Evolutionary conservation across 2,113 vertebrate genomes (phyloP).

Genomic region (Ceyx melanurus): DNA sequence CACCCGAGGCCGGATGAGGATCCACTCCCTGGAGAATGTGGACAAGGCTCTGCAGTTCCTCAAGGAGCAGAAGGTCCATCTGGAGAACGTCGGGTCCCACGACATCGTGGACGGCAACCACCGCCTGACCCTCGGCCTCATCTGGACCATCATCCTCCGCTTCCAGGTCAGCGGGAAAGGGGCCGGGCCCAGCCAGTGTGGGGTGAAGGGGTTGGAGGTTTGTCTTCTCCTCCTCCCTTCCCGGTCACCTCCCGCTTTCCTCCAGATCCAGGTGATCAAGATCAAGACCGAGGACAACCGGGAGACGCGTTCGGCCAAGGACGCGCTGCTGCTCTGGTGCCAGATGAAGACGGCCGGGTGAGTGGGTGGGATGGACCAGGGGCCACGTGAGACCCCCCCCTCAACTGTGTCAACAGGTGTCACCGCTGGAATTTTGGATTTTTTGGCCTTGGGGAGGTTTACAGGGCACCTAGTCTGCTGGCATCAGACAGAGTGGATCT

Average conservation of each 20-base stretch:
- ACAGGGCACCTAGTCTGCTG: too few species aligned
- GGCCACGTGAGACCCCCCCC: neutral
- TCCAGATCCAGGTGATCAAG: constrained; percentile 93
- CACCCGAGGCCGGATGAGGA: constrained; percentile 90
- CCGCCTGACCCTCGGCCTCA: constrained; percentile 89
- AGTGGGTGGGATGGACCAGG: neutral
- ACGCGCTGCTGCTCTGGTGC: constrained; percentile 88
- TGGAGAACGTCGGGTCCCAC: constrained; percentile 94
- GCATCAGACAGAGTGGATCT: too few species aligned
- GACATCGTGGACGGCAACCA: constrained; percentile 96
- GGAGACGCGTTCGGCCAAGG: constrained; percentile 90
- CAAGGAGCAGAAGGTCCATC: constrained; percentile 92
- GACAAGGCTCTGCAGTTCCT: constrained; percentile 95
- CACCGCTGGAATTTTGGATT: too few species aligned
- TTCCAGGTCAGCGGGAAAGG: constrained; percentile 79
- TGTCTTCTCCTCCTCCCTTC: too few species aligned
- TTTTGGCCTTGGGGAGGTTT: too few species aligned
- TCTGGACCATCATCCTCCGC: constrained; percentile 95
- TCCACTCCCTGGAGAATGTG: constrained; percentile 93
- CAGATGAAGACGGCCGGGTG: constrained; percentile 96
- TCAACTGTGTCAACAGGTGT: too few species aligned
- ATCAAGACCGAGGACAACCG: constrained; percentile 94
- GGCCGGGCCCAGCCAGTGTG: too few species aligned
- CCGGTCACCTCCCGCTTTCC: neutral
- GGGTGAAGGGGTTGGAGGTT: neutral